Base-by-base conservation (phyloP, 2,888 invertebrate genomes). In the Cosmorhoe ocellata region DNA sequence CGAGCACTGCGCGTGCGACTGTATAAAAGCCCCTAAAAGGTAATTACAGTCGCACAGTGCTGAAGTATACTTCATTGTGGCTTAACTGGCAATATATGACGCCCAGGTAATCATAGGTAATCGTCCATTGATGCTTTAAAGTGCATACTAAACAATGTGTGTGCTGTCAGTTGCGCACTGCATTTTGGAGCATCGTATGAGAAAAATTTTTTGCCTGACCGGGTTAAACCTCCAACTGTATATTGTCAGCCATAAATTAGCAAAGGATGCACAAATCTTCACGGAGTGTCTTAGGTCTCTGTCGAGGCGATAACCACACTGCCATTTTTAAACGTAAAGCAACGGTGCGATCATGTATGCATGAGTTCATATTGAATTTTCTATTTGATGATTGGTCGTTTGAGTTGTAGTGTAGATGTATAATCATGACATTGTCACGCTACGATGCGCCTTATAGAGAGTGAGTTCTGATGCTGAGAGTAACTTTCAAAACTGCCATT, bases 401-500 rank as follows among this genome's bases (percentile, higher is more conserved):
- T 52, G 46, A 37, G 31, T 46, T 56, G 54, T 74, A 73, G 56
- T 64, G 58, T 71, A 71, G 63, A 61, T 58, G 59, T 66, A 67
- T 66, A 66, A 62, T 72, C 71, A 73, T 24, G 11, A 36, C 4
- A 24, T 52, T 68, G 67, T 75, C 38, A 71, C 71, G 76, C 78
- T 80, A 71, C 66, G 69, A 78, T 74, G 73, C 71, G 88, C 88
- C 88, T 88, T 89, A 83, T 67, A 61, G 24, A 30, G 40, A 46
- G 41, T 13, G 51, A 28, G 27, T 38, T 59, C 74, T 69, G 74
- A 36, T 10, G 36, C 27, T 48, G 36, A 18, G 77, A 69, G 79
- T 81, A 77, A 87, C 81, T 81, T 83, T 77, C 79, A 76, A 80
- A 79, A 90, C 90, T 90, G 90, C 90, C 90, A 90, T 88, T 85